Evolutionary conservation across 1,140 invertebrate species (phyloP).

Genomic region (Chrysopa pallens): DNA sequence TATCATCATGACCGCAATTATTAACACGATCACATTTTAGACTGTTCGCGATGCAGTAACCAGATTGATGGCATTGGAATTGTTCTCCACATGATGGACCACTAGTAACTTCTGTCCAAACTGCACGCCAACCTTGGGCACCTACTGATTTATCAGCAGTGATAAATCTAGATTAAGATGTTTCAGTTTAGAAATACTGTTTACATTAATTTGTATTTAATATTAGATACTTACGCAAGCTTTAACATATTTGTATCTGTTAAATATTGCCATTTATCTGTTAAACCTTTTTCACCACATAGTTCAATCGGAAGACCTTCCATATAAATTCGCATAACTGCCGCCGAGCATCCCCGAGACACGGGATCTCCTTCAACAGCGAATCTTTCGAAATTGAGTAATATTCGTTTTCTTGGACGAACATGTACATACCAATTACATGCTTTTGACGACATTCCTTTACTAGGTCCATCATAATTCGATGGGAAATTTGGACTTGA

Average conservation of each 20-base stretch:
- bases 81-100: constrained; percentile 30
- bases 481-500: constrained; percentile 70
- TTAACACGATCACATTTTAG: constrained; percentile 58
- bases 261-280: constrained; percentile 61
- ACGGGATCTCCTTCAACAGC: constrained; percentile 74
- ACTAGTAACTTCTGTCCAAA: constrained; percentile 71
- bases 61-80: constrained; percentile 44
- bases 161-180: constrained; percentile 54
- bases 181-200: constrained; percentile 24
- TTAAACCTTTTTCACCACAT: constrained; percentile 62
- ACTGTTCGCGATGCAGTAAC: constrained; percentile 62
- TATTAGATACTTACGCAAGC: constrained; percentile 40
- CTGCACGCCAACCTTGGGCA: constrained; percentile 62
- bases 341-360: constrained; percentile 79
- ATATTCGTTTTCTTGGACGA: constrained; percentile 56
- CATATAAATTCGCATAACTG: constrained; percentile 70
- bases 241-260: constrained; percentile 68
- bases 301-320: constrained; percentile 64
- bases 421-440: constrained; percentile 89
- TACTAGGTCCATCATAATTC: constrained; percentile 61
- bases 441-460: constrained; percentile 55
- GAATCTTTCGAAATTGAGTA: constrained; percentile 76
- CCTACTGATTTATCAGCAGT: constrained; percentile 70
- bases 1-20: constrained; percentile 64
- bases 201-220: not conserved